These are phyloP conservation scores for Anguilla rostrata DNA, from an alignment of 2,113 vertebrate genomes.

Conservation along the genomic window DNA sequence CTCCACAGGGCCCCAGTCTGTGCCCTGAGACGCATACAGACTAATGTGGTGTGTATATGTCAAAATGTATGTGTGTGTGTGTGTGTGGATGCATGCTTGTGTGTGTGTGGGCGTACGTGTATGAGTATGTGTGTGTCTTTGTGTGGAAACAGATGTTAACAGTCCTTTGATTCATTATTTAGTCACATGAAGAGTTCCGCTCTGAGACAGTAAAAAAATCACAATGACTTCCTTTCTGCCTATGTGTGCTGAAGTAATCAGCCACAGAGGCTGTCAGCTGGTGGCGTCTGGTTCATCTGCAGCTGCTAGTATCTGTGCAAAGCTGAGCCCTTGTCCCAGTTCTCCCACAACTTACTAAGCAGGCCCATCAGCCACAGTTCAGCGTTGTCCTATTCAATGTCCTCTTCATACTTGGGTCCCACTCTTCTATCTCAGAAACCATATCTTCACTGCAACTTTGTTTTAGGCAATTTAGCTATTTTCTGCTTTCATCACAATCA, in stretches of 20 bases:
- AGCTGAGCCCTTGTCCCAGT: no score
- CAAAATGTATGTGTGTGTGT: conserved; percentile 12
- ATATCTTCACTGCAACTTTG: no score
- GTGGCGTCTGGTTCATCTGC: not conserved
- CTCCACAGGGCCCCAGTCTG: not conserved
- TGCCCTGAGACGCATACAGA: not conserved
- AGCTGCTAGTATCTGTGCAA: not conserved
- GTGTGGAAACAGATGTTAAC: not conserved
- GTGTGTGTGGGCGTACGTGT: not conserved
- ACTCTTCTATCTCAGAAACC: no score
- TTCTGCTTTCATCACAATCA: no score
- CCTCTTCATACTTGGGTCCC: no score
- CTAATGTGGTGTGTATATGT: conserved; percentile 11
- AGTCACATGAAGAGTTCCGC: not conserved
- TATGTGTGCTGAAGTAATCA: not conserved
- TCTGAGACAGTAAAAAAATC: not conserved
- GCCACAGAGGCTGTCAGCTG: not conserved
- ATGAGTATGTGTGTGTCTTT: not conserved
- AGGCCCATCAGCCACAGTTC: no score
- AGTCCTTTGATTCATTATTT: not conserved
- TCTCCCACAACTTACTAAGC: no score
- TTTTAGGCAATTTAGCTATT: no score
- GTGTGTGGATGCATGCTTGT: not conserved
- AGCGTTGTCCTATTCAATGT: no score
- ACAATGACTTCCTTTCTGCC: not conserved